Evolutionary conservation across 64 coral and sea anemone genomes (phyloP).

Genomic region (Trachythela sp.): DNA sequence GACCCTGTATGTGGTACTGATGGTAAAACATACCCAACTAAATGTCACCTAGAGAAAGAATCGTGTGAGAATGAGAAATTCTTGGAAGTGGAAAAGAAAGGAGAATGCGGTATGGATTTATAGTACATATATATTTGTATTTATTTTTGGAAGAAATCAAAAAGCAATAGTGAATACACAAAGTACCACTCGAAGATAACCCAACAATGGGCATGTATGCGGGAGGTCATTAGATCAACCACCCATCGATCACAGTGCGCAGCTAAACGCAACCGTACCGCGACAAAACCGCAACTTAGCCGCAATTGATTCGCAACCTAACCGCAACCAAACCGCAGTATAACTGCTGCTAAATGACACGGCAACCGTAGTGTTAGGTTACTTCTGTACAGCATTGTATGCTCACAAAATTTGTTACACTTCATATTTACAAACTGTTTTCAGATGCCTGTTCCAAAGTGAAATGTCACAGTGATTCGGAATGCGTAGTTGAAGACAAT

Average conservation of each 20-base stretch:
- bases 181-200: too few relatives aligned
- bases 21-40: conserved; percentile 44
- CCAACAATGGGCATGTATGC: too few relatives aligned
- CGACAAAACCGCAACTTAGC: too few relatives aligned
- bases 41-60: conserved; percentile 40
- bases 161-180: not conserved
- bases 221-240: too few relatives aligned
- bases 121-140: not conserved
- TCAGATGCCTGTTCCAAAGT: not conserved
- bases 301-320: too few relatives aligned
- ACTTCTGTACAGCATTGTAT: too few relatives aligned
- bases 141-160: not conserved
- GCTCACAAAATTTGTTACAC: too few relatives aligned
- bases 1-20: conserved; percentile 57
- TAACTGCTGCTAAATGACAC: too few relatives aligned
- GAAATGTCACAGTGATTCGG: not conserved
- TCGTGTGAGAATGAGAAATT: conserved; percentile 19
- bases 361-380: too few relatives aligned
- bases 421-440: not conserved
- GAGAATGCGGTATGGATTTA: conserved; percentile 12
- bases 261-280: too few relatives aligned
- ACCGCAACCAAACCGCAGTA: too few relatives aligned
- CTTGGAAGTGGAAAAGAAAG: conserved; percentile 23
- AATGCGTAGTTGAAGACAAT: not conserved
- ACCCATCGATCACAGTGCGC: too few relatives aligned